Percentiles rank a stretch among this genome's conserved stretches.
phyloP scores from a whole-genome alignment of 2,113 vertebrate genomes.

The Puntigrus tetrazona region DNA sequence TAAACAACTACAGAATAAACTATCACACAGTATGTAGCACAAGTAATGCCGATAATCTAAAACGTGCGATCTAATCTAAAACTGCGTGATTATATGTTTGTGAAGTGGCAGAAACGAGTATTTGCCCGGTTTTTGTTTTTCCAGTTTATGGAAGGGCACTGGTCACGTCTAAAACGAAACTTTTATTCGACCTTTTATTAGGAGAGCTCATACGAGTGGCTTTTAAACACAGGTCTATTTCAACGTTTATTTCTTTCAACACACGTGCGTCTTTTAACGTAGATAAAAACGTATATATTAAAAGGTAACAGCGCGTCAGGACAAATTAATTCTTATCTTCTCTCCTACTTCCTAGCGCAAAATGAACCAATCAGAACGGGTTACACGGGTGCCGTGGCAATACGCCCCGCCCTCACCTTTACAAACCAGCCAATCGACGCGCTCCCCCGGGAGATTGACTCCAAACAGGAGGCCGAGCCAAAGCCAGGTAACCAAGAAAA shows the following conservation, averaged over 20 bases:
- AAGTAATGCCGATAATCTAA: background rate
- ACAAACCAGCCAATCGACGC: slow-evolving; percentile 72
- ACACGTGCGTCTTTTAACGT: background rate
- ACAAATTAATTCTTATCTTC: slow-evolving; percentile 37
- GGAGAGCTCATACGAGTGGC: background rate
- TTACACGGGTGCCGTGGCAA: slow-evolving; percentile 54
- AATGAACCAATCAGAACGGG: slow-evolving; percentile 67
- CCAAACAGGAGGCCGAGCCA: slow-evolving; percentile 74
- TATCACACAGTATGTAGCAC: background rate
- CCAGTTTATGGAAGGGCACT: background rate
- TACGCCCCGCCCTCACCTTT: slow-evolving; percentile 87
- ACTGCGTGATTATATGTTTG: background rate
- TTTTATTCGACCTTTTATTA: background rate
- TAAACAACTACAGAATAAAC: background rate
- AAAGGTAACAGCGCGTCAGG: background rate
- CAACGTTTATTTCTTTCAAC: background rate
- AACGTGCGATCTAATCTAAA: background rate
- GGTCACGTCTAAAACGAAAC: background rate
- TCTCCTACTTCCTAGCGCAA: slow-evolving; percentile 66
- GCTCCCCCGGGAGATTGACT: slow-evolving; percentile 66
- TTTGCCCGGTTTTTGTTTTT: background rate
- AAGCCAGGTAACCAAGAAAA: slow-evolving; percentile 86
- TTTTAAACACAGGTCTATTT: background rate
- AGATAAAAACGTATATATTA: background rate
- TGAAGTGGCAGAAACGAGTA: background rate